Evolutionary conservation across 2,797 vertebrate species (phyloP), one percentile per base, ranked within the genome.

Genomic region (Amblyopsis hoosieri): DNA sequence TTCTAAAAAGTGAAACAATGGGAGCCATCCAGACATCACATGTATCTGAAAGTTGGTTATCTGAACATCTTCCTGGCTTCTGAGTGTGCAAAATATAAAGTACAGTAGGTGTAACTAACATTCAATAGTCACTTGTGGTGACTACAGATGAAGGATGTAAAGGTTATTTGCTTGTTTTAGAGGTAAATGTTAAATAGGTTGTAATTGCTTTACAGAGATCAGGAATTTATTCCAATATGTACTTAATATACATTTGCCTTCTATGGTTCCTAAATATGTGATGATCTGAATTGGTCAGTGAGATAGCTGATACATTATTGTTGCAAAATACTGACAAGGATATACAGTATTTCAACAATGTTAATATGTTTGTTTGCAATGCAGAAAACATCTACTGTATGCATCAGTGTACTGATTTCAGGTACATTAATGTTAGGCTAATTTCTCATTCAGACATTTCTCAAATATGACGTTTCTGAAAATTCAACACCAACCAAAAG

Each of bases 401-500:
- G 37, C 37, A 42, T 42, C 37, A 42, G 37, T 9, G 9, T 19
- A 52, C 10, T 29, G 23, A 29, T 29, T 29, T 2, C 2, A 15
- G 15, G 3, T 56, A 58, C 53, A 19, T 29, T 29, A 4, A 29
- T 29, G 3, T 29, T 72, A 69, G 62, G 79, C 84, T 84, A 77
- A 84, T 84, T 75, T 82, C 79, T 80, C 66, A 72, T 66, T 74
- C 62, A 71, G 74, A 81, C 75, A 74, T 29, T 4, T 29, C 72
- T 60, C 71, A 80, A 71, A 75, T 78, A 76, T 79, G 75, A 75
- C 66, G 66, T 80, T 66, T 57, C 33, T 73, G 70, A 81, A 65
- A 69, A 85, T 80, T 81, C 56, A 65, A 77, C 71, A 77, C 76
- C 76, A 79, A 85, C 85, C 82, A 85, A 86, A 90, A 75, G 79